Evolutionary conservation across 2,113 vertebrate genomes (phyloP), one percentile per base, ranked within the genome.

Genomic region (Myiagra hebetior): DNA sequence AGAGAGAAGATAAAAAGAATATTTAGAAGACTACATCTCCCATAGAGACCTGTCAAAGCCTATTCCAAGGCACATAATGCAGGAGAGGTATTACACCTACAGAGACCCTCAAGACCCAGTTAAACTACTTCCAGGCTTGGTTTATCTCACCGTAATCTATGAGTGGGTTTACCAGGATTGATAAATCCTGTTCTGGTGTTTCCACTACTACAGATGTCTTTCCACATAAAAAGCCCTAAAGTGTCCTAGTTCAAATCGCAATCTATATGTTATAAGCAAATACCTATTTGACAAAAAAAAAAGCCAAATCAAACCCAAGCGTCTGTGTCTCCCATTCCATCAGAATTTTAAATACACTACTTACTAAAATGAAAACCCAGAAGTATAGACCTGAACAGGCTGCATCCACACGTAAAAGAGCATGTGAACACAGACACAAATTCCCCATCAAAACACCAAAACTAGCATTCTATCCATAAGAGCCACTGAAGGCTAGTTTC

Each of bases 381-480:
- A 85, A 68, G 11, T 53, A 5, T 7, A 64, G 85, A 85, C 24
- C 15, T 47, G 47, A 63, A 67, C 7, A 33, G 67, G 37, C 39
- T 67, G 28, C n/a, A 20, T 69, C 14, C 28, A n/a, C 24, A 26
- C 6, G 4, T 27, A 77, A 21, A 56, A 56, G 30, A 41, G 56
- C 6, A 22, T 17, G 8, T 39, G 11, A 74, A 63, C 6, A 64
- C 11, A 30, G 7, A 46, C 42, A 49, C 9, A 65, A 77, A 63
- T 11, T n/a, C 19, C 15, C 35, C 21, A 3, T 42, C 17, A 67
- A 68, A 85, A 64, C 11, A 50, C 7, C 18, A 75, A 70, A 70
- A 77, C 1, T 1, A 6, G 10, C 1, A 0, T 37, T 82, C 11
- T 59, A 56, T 2, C 5, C 6, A 7, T 69, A n/a, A 8, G 2